Conservation (phyloP, 2,113 vertebrate species). For the Muntiacus reevesi region DNA sequence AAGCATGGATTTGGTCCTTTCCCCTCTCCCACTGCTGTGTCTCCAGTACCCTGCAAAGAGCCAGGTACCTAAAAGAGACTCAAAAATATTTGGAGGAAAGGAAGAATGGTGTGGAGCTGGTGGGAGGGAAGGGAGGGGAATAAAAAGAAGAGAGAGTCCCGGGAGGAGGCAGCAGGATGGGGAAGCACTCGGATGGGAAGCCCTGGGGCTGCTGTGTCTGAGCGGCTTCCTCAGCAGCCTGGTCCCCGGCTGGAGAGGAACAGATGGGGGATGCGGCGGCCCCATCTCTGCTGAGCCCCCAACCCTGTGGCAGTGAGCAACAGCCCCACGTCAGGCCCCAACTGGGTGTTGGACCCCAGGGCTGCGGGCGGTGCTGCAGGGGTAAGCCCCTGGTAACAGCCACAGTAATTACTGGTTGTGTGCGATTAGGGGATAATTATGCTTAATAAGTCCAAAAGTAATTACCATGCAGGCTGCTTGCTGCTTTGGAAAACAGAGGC, state of each 20-base stretch:
- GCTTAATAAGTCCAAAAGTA: constrained; percentile 77
- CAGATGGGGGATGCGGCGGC: neutral
- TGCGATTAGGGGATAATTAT: constrained; percentile 74
- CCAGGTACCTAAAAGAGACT: neutral
- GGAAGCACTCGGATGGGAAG: neutral
- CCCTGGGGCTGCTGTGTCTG: neutral
- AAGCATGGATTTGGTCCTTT: neutral
- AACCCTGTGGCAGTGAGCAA: neutral
- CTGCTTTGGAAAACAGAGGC: constrained; percentile 74
- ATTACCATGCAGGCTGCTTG: constrained; percentile 71
- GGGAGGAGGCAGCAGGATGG: fast-evolving
- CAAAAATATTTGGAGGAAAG: neutral
- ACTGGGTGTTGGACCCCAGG: constrained; percentile 36
- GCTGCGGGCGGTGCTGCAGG: neutral
- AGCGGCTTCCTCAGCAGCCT: neutral
- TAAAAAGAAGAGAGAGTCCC: neutral
- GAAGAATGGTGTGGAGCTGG: neutral
- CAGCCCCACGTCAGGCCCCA: neutral
- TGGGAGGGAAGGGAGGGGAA: neutral
- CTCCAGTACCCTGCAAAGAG: neutral
- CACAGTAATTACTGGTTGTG: constrained; percentile 71
- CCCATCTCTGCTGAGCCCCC: neutral
- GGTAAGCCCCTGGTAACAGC: constrained; percentile 58
- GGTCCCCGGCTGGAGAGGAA: neutral
- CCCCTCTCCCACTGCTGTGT: neutral